Base-by-base conservation (phyloP, 2,113 vertebrate species). In the Petromus typicus region DNA sequence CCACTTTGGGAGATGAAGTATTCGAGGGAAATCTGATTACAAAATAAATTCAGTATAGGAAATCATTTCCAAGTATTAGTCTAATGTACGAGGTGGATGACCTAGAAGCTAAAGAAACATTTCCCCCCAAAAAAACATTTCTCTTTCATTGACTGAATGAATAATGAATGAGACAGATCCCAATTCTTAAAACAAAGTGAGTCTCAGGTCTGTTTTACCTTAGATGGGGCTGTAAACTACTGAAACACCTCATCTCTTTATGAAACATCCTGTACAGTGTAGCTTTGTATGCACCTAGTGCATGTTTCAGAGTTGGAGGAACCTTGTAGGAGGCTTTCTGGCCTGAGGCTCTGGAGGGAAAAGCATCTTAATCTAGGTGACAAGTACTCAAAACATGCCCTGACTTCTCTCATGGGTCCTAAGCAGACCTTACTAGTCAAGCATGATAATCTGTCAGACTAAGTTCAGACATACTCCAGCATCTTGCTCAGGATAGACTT, bases 61-160 rank as follows among this genome's bases (percentile, higher is more conserved):
- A 63, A 32, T 63, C 32, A 3, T 67, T 71, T 64, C 54, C 81
- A 59, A 56, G 14, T 45, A 87, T 90, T 57, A 57, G 56, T 89
- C 66, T 69, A 64, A 27, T 54, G 16, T 57, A 32, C 82, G 7
- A 7, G 3, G 12, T 32, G 7, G 0, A 82, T 78, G 76, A 86
- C 34, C 30, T 83, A 63, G 37, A 78, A 64, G 27, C 34, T 64
- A 84, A 79, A 71, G 57, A 92, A 43, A 23, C 23, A 16, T 82
- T 91, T 93, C 76, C 8, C 37, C 85, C 48, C 9, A 89, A 17
- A 89, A 89, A 27, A 18, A 34, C 43, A 71, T 95, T 86, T 59
- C 22, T 78, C 91, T 91, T 64, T 45, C 61, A 79, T 64, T 37
- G 27, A 57, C 80, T 5, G 1, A 63, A 71, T 37, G 45, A 59